Conservation (phyloP, 1,140 invertebrate genomes). For the Danaus plexippus region DNA sequence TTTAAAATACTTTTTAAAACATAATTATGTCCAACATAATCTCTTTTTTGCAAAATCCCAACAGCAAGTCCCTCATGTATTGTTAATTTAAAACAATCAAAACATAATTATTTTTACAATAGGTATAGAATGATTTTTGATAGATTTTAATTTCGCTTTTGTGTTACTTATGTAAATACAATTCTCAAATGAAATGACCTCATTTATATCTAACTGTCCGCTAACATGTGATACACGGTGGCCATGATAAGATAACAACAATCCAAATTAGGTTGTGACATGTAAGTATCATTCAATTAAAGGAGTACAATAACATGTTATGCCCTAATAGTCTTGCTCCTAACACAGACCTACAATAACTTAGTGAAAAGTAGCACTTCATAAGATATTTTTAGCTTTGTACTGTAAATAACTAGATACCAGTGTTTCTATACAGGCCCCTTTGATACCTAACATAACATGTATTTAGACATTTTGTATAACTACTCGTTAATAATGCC, state of each 20-base stretch:
- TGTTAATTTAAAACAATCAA: too few relatives aligned
- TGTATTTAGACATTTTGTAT: slow-evolving; percentile 62
- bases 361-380: slow-evolving; percentile 48
- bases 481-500: slow-evolving; percentile 35
- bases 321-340: not conserved
- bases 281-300: too few relatives aligned
- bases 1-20: too few relatives aligned
- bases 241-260: slow-evolving; percentile 13
- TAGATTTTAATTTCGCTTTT: too few relatives aligned
- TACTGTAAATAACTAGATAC: slow-evolving; percentile 64
- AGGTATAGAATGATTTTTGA: too few relatives aligned
- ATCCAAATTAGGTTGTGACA: not conserved
- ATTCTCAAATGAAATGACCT: too few relatives aligned
- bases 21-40: too few relatives aligned
- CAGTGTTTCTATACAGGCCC: slow-evolving; percentile 62
- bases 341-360: slow-evolving; percentile 34
- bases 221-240: slow-evolving; percentile 21
- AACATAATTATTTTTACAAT: too few relatives aligned
- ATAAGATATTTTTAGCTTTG: slow-evolving; percentile 57
- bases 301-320: not conserved
- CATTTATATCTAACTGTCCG: slow-evolving; percentile 10
- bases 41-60: too few relatives aligned
- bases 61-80: too few relatives aligned
- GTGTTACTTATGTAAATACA: too few relatives aligned
- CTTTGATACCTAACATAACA: slow-evolving; percentile 60